Base-by-base conservation (phyloP, 2,797 vertebrate species). In the Myotis pilosus region DNA sequence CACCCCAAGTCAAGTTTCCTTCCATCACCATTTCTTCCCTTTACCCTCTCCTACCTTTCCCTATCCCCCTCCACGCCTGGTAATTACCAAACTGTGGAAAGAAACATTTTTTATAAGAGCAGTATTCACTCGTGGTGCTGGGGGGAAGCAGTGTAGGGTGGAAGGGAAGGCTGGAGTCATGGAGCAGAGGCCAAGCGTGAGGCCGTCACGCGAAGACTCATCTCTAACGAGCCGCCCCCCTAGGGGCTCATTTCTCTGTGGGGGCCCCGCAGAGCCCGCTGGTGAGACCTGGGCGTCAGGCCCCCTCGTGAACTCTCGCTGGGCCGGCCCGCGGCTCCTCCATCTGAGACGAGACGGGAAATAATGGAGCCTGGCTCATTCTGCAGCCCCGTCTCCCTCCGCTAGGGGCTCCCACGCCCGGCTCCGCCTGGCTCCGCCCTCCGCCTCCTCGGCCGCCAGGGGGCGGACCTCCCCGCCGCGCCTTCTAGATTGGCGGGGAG, bases 401-500 rank as follows among this genome's bases (percentile, higher is more conserved):
- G 15, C 5, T 7, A 33, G 6, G 0, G 0, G 41, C 33, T 69
- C 49, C 49, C 44, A 20, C 79, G 49, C 96, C 78, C 10, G 2
- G 47, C 84, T 91, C 81, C 38, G 30, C 23, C 38, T 0, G 28
- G 5, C 20, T 30, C 12, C 60, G 25, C 62, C 55, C 30, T 7
- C 9, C 25, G 1, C 15, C 30, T 2, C 4, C 25, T 6, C 0
- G 1, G 60, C 53, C 38, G 66, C 66, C 4, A 51, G 92, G 13
- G 89, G 91, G 95, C 92, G 92, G 97, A 2, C 51, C 76, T 47
- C 85, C 60, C 82, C 41, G 64, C 53, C n/a, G 1, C 96, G 23
- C 66, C 75, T 36, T 55, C 33, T 7, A 25, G 69, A 97, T 97
- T 97, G 97, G 97, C 85, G 30, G 11, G n/a, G 30, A 47, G 64